Conservation (phyloP, 2,113 vertebrate genomes). For the Poicephalus gulielmi region DNA sequence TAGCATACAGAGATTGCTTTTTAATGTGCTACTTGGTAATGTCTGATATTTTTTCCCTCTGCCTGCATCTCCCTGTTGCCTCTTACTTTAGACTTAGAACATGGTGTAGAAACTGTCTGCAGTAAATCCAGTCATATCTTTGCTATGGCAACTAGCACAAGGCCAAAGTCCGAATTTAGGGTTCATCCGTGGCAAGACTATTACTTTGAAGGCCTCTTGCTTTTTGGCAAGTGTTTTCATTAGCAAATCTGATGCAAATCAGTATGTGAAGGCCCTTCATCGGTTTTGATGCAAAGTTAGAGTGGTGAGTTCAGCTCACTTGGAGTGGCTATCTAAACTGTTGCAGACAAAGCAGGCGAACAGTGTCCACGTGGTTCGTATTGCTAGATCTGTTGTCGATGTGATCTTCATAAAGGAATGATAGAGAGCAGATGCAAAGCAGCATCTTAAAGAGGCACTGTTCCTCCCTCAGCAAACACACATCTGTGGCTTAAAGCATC, state of each 20-base stretch:
- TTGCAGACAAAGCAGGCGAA: not conserved
- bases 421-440: not conserved
- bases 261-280: not conserved
- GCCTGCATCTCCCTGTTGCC: not conserved
- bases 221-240: not conserved
- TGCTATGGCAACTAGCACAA: not conserved
- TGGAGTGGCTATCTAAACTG: not conserved
- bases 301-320: not conserved
- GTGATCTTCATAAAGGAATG: not conserved
- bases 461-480: not conserved
- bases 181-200: not conserved
- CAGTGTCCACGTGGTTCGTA: not conserved
- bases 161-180: not conserved
- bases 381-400: not conserved
- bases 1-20: not conserved
- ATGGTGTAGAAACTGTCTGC: not conserved
- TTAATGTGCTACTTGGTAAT: accelerated
- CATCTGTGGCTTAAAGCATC: not conserved
- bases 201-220: not conserved
- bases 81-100: not conserved
- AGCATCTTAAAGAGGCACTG: not conserved
- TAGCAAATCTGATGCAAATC: not conserved
- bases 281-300: not conserved
- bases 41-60: not conserved
- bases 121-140: too few relatives aligned